Percentiles rank a stretch among this genome's conserved stretches.
These are phyloP conservation scores for Lysiphlebus fabarum DNA, from an alignment of 1,140 invertebrate species.

Conservation along the genomic window DNA sequence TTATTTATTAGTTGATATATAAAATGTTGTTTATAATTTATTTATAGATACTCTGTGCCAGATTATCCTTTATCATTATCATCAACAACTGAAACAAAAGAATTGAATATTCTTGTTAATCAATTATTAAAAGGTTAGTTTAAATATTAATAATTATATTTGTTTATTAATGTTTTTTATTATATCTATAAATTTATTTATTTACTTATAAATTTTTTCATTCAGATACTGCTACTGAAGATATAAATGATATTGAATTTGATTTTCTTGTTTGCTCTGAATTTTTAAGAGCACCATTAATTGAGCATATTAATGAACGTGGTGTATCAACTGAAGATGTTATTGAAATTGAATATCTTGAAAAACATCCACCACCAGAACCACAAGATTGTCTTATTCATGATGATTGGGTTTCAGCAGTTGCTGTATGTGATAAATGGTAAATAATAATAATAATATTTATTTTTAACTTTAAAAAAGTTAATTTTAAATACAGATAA, in stretches of 20 bases:
- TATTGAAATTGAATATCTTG: slow-evolving; percentile 86
- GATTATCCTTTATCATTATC: slow-evolving; percentile 81
- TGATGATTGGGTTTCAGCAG: slow-evolving; percentile 93
- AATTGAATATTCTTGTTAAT: slow-evolving; percentile 80
- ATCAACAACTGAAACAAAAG: slow-evolving; percentile 63
- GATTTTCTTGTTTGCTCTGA: slow-evolving; percentile 85
- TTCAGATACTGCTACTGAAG: slow-evolving; percentile 43
- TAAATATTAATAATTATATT: slow-evolving; percentile 10
- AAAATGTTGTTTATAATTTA: too few species aligned
- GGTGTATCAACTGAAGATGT: slow-evolving; percentile 72
- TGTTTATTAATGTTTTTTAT: too few species aligned
- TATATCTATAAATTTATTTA: too few species aligned
- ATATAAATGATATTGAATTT: slow-evolving; percentile 67
- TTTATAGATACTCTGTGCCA: slow-evolving; percentile 80
- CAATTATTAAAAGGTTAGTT: slow-evolving; percentile 69
- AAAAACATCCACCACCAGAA: slow-evolving; percentile 81
- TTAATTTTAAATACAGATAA: too few species aligned
- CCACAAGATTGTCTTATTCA: slow-evolving; percentile 88
- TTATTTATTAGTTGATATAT: slow-evolving; percentile 21
- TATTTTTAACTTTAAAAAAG: too few species aligned
- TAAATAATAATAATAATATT: too few species aligned
- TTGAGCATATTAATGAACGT: slow-evolving; percentile 68
- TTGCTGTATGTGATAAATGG: slow-evolving; percentile 74
- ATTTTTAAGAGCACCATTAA: slow-evolving; percentile 68
- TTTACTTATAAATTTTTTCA: slow-evolving; percentile 25